Evolutionary conservation across 1,140 invertebrate species (phyloP).

Genomic region (Ceratina japonica): DNA sequence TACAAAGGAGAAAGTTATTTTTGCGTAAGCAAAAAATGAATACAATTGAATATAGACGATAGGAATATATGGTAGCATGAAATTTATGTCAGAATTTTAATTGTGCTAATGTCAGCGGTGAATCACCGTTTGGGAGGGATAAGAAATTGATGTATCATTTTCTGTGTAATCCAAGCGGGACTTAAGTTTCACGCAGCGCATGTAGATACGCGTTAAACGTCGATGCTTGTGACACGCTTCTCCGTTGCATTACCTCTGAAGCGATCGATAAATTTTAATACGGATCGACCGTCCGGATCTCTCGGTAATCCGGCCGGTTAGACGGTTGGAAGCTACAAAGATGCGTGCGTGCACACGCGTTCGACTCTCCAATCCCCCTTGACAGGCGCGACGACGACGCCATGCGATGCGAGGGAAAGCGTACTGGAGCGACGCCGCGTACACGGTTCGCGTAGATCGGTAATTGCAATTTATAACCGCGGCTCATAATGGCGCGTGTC

Average conservation of each 20-base stretch:
- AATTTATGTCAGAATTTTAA: not conserved
- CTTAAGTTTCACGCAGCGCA: constrained; percentile 31
- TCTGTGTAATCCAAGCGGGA: constrained; percentile 26
- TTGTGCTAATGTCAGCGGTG: not conserved
- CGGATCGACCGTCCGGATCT: constrained; percentile 21
- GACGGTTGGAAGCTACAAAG: constrained; percentile 9
- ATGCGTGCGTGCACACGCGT: constrained; percentile 1
- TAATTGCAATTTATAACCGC: constrained; percentile 67
- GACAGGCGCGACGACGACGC: constrained; percentile 33
- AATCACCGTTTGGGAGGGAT: not conserved
- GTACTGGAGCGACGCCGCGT: constrained; percentile 27
- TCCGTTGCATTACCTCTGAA: constrained; percentile 25
- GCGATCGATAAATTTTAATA: constrained; percentile 37
- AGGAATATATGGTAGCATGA: too few relatives aligned
- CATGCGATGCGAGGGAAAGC: constrained; percentile 24
- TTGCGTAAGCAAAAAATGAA: too few relatives aligned
- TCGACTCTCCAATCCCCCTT: constrained; percentile 28
- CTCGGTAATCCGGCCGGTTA: constrained; percentile 1
- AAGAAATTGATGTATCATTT: constrained; percentile 18
- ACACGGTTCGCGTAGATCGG: constrained; percentile 44
- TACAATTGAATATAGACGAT: too few relatives aligned
- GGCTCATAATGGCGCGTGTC: constrained; percentile 50
- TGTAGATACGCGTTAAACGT: constrained; percentile 15
- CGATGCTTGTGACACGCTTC: constrained; percentile 23
- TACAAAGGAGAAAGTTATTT: not conserved